phyloP scores from a whole-genome alignment of 2,888 invertebrate genomes.

The Meghimatium bilineatum region DNA sequence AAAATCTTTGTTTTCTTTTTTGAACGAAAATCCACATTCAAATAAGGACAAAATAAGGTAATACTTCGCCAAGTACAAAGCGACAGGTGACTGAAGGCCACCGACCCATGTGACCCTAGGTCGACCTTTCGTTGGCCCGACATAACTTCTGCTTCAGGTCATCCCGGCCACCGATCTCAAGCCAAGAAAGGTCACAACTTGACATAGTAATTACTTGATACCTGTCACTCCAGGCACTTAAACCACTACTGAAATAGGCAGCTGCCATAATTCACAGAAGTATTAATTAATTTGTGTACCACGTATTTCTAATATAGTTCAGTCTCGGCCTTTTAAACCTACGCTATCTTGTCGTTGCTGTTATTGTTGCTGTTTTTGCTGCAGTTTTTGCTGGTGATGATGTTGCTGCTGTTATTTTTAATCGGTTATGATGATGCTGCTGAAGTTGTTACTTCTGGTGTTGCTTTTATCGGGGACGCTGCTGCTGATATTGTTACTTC shows the following conservation, averaged over 20 bases:
- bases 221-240: not conserved
- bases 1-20: not conserved
- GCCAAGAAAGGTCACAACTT: not conserved
- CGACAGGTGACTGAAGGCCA: slow-evolving; percentile 32
- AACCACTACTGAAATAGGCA: too few relatives aligned
- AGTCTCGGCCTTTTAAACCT: too few relatives aligned
- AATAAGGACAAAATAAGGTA: not conserved
- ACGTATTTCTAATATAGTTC: too few relatives aligned
- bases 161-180: not conserved
- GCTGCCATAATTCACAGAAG: too few relatives aligned
- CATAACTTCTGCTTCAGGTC: slow-evolving; percentile 2
- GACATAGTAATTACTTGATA: not conserved
- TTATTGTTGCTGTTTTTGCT: too few relatives aligned
- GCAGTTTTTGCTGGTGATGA: not conserved
- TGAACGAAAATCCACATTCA: not conserved
- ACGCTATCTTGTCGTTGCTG: too few relatives aligned
- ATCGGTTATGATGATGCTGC: not conserved
- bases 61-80: not conserved
- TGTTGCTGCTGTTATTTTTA: not conserved
- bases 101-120: slow-evolving; percentile 1
- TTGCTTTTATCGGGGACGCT: not conserved
- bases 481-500: not conserved
- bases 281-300: too few relatives aligned
- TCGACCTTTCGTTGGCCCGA: slow-evolving; percentile 19
- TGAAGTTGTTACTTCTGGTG: not conserved